Conservation (phyloP, 2,797 vertebrate species). For the Gadopsis bispinosus region DNA sequence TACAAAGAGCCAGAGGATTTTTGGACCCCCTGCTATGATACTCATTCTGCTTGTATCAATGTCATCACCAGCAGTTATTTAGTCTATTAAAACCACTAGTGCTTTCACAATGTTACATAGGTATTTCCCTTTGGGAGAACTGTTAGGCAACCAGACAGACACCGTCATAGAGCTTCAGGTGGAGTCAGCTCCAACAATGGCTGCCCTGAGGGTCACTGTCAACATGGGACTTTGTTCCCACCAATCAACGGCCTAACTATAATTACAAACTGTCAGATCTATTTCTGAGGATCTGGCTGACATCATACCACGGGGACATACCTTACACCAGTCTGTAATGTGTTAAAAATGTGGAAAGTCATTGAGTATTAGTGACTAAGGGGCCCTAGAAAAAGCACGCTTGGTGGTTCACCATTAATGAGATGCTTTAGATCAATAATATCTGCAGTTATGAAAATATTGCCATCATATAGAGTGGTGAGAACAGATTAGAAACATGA, state of each 20-base stretch:
- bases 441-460: not conserved
- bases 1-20: slow-evolving; percentile 26
- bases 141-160: slow-evolving; percentile 40
- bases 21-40: not conserved
- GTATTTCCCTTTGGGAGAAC: slow-evolving; percentile 64
- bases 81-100: slow-evolving; percentile 20
- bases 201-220: slow-evolving; percentile 57
- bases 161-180: slow-evolving; percentile 41
- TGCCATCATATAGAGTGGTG: not conserved
- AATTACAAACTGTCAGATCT: slow-evolving; percentile 53
- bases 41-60: slow-evolving; percentile 42
- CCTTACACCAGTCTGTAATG: slow-evolving; percentile 46
- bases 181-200: slow-evolving; percentile 60
- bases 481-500: not conserved
- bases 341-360: slow-evolving; percentile 34
- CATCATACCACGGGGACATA: slow-evolving; percentile 26
- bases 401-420: slow-evolving; percentile 3
- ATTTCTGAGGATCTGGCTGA: slow-evolving; percentile 30
- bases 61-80: slow-evolving; percentile 49
- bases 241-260: slow-evolving; percentile 38
- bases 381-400: not conserved
- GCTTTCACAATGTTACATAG: slow-evolving; percentile 28
- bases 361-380: not conserved
- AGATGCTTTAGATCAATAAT: not conserved
- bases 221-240: slow-evolving; percentile 45